Evolutionary conservation across 2,888 invertebrate genomes (phyloP).

Genomic region (Agrotis ipsilon): DNA sequence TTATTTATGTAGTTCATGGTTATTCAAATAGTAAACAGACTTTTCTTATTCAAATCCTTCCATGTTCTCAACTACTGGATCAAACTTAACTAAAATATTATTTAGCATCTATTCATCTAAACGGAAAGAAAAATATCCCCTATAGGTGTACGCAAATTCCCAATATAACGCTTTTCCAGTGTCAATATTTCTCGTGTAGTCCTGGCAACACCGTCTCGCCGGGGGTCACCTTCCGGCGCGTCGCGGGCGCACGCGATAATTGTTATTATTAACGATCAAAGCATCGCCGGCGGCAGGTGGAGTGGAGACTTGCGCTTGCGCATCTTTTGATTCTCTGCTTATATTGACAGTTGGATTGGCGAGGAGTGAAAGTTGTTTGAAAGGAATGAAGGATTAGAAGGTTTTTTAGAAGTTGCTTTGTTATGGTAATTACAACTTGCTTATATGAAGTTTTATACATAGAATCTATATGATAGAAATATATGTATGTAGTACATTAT

Average conservation of each 20-base stretch:
- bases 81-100: too few relatives aligned
- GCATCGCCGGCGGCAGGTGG: conserved; percentile 70
- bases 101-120: neutral
- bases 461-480: neutral
- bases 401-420: conserved; percentile 13
- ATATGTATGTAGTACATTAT: too few relatives aligned
- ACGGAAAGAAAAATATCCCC: neutral
- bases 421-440: neutral
- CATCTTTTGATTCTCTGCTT: conserved; percentile 38
- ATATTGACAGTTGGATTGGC: conserved; percentile 33
- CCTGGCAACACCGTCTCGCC: conserved; percentile 65
- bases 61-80: neutral
- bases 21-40: neutral
- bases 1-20: too few relatives aligned
- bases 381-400: conserved; percentile 21
- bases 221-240: conserved; percentile 68
- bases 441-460: neutral
- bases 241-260: conserved; percentile 69
- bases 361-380: conserved; percentile 38
- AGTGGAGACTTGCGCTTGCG: conserved; percentile 55
- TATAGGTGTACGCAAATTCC: neutral
- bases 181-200: neutral
- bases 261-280: conserved; percentile 79
- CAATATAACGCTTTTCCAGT: neutral
- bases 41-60: neutral